Base-by-base conservation (phyloP, 2,888 invertebrate species). In the Chirona hameri region DNA sequence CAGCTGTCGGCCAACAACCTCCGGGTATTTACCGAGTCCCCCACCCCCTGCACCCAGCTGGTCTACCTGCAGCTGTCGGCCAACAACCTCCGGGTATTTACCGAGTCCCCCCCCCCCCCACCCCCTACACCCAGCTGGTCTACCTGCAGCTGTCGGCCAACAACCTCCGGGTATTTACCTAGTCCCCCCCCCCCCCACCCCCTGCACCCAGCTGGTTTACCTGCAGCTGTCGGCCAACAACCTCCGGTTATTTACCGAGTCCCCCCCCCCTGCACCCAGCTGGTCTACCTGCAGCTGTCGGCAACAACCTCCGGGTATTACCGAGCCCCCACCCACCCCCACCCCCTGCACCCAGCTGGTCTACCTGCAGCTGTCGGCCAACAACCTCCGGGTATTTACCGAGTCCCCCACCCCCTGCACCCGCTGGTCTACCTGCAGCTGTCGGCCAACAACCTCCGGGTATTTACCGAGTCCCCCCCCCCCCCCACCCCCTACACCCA, bases 331-430 rank as follows among this genome's bases (percentile, higher is more conserved):
- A 2, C n/a, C n/a, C n/a, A n/a, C n/a, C n/a, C n/a, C n/a, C n/a
- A n/a, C n/a, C n/a, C n/a, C 39, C 85, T 97, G 97, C 90, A 90
- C 91, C 46, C 91, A 92, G 87, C 84, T 87, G 46, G 85, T 85
- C 81, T 86, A 87, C 84, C 84, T 88, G 10, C 82, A 84, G 57
- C 84, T 85, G 39, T 48, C n/a, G n/a, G n/a, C n/a, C n/a, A n/a
- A n/a, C n/a, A 83, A 85, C 81, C 84, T 85, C 31, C 84, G 84
- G 84, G 85, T 85, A 80, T 14, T 21, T 57, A 57, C 57, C 21
- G 15, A 3, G 57, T 57, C 18, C 21, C 12, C 55, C 55, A 9
- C 15, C 57, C 57, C 57, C 57, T 57, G 57, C 21, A 57, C 14
- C 57, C 14, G 21, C 57, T 39, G 39, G 39, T 85, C 81, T 86